A percentile compares a stretch with the other conserved stretches of the same genome.
These are phyloP conservation scores for Orthochromis malagaraziensis DNA, from an alignment of 2,113 vertebrate species.

Conservation along the genomic window DNA sequence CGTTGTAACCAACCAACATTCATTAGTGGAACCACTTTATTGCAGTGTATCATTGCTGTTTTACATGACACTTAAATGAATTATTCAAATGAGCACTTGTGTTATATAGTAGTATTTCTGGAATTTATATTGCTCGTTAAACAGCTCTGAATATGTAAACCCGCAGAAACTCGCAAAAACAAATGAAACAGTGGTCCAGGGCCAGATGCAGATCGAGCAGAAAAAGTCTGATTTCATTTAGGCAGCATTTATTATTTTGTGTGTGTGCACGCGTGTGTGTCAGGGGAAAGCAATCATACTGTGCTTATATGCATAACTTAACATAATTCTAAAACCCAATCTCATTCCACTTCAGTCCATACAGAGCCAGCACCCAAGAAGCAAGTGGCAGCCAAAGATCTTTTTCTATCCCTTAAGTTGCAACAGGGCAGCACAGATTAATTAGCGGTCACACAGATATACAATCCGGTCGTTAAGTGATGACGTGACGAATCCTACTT, in stretches of 20 bases:
- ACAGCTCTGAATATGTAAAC: not conserved
- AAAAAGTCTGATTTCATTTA: not conserved
- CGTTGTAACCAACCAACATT: not conserved
- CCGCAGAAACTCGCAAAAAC: not conserved
- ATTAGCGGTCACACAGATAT: not conserved
- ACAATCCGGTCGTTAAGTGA: too few relatives aligned
- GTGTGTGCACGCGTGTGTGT: not conserved
- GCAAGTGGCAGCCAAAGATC: not conserved
- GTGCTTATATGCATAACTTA: slow-evolving; percentile 8
- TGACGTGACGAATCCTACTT: too few relatives aligned
- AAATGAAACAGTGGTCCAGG: not conserved
- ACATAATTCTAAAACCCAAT: slow-evolving; percentile 1
- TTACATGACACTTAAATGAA: slow-evolving; percentile 5
- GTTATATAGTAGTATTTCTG: not conserved
- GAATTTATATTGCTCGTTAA: slow-evolving; percentile 21
- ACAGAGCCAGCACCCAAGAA: not conserved
- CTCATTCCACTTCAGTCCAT: not conserved
- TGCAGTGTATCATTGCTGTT: not conserved
- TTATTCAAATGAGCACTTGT: slow-evolving; percentile 22
- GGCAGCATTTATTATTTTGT: not conserved
- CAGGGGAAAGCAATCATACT: not conserved
- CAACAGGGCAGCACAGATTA: slow-evolving; percentile 23
- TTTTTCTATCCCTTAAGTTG: not conserved
- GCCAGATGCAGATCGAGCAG: not conserved
- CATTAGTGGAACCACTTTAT: not conserved